A percentile compares a stretch with the other conserved stretches of the same genome.
phyloP scores from a whole-genome alignment of 2,113 vertebrate genomes.

The Jacana jacana region DNA sequence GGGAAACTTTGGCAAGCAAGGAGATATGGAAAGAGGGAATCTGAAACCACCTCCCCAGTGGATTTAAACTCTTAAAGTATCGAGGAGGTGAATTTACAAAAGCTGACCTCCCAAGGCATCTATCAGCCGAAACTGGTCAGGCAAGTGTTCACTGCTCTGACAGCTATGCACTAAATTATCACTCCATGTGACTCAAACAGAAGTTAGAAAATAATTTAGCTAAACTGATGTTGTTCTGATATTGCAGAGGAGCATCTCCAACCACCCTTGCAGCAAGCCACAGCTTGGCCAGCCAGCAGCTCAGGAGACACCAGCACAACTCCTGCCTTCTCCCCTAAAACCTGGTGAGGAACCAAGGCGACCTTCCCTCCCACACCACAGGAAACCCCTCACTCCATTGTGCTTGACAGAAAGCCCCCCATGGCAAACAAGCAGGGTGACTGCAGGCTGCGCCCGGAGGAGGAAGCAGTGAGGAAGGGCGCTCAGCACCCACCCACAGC shows the following conservation, averaged over 20 bases:
- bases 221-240: neutral
- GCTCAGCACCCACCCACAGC: rapidly evolving
- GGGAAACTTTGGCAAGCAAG: neutral
- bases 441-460: rapidly evolving
- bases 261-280: neutral
- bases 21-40: neutral
- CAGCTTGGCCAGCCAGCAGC: neutral
- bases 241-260: neutral
- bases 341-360: neutral
- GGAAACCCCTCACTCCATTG: neutral
- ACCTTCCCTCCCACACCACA: neutral
- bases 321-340: neutral
- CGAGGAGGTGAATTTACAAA: neutral
- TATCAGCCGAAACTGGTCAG: neutral
- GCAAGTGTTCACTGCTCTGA: rapidly evolving
- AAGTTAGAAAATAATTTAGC: neutral
- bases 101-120: neutral
- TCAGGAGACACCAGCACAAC: neutral
- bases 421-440: rapidly evolving
- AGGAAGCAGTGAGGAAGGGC: neutral
- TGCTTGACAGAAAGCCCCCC: neutral
- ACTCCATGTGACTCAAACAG: neutral
- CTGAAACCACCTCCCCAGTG: neutral
- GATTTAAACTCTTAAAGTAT: neutral
- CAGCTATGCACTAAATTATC: neutral